phyloP scores from a whole-genome alignment of 2,113 vertebrate genomes.

The Cacatua alba region DNA sequence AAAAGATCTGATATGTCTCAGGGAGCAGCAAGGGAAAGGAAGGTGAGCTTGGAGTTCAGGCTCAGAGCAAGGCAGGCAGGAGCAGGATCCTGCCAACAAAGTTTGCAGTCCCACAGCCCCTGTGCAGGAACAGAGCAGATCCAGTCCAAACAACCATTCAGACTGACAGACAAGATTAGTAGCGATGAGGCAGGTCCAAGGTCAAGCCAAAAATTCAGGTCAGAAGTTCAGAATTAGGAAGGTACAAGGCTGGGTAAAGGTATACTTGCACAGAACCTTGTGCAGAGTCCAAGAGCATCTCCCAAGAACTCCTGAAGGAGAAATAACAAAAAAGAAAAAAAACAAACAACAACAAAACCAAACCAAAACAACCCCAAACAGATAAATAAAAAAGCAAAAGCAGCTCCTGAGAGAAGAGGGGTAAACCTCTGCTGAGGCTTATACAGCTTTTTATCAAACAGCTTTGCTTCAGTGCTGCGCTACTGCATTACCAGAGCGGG shows the following conservation, averaged over 20 bases:
- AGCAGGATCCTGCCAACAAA: background rate
- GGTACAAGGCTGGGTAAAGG: background rate
- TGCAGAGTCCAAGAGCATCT: background rate
- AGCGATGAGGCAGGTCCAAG: background rate
- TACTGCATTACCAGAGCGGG: background rate
- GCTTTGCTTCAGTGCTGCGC: background rate
- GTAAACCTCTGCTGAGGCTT: background rate
- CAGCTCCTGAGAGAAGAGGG: background rate
- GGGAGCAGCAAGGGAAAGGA: background rate
- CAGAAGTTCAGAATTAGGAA: background rate
- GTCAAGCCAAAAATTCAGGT: background rate
- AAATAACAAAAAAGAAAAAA: too few species aligned
- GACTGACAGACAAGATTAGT: background rate
- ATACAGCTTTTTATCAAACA: background rate
- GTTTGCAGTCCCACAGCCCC: background rate
- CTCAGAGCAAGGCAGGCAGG: background rate
- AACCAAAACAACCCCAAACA: background rate
- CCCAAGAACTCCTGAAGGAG: too few species aligned
- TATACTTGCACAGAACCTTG: accelerated
- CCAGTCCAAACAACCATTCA: background rate
- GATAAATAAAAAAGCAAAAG: background rate
- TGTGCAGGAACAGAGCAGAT: background rate
- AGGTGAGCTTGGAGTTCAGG: background rate
- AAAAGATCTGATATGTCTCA: background rate
- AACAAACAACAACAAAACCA: background rate